Evolutionary conservation across 2,797 vertebrate genomes (phyloP).

Genomic region (Rhinophrynus dorsalis): DNA sequence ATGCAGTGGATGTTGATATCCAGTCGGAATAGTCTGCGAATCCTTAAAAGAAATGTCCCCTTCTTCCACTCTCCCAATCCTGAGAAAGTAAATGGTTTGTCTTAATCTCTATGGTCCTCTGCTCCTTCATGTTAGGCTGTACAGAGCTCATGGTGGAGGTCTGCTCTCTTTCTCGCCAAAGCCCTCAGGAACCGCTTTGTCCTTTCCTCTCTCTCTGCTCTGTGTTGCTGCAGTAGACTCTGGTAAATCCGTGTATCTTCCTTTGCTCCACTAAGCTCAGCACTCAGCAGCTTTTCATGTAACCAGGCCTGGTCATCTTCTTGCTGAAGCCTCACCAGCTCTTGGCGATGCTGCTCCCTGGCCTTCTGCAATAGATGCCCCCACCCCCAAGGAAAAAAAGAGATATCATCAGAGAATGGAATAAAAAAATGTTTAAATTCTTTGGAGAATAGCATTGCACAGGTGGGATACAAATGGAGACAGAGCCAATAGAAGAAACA

Average conservation of each 20-base stretch:
- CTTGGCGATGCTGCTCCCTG: constrained; percentile 81
- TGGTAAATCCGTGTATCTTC: constrained; percentile 71
- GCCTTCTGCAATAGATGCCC: constrained; percentile 82
- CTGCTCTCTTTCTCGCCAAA: constrained; percentile 84
- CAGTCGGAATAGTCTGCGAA: too few relatives aligned
- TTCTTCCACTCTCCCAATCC: background rate
- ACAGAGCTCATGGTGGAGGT: constrained; percentile 68
- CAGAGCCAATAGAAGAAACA: too few relatives aligned
- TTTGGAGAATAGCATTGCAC: too few relatives aligned
- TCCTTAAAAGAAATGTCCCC: too few relatives aligned
- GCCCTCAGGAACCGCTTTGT: constrained; percentile 82
- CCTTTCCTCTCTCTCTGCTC: constrained; percentile 78
- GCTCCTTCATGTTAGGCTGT: constrained; percentile 57
- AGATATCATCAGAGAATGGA: too few relatives aligned
- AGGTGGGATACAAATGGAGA: too few relatives aligned
- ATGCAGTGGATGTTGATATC: too few relatives aligned
- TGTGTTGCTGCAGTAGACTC: constrained; percentile 76
- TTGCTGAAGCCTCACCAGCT: constrained; percentile 77
- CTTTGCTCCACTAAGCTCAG: constrained; percentile 57
- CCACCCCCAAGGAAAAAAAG: too few relatives aligned
- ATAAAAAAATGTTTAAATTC: too few relatives aligned
- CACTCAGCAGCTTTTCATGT: constrained; percentile 75
- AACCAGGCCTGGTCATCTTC: constrained; percentile 83
- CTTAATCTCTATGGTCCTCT: background rate
- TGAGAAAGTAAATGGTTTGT: background rate